Evolutionary conservation across 2,113 vertebrate genomes (phyloP).

Genomic region (Nothocercus nigrocapillus): DNA sequence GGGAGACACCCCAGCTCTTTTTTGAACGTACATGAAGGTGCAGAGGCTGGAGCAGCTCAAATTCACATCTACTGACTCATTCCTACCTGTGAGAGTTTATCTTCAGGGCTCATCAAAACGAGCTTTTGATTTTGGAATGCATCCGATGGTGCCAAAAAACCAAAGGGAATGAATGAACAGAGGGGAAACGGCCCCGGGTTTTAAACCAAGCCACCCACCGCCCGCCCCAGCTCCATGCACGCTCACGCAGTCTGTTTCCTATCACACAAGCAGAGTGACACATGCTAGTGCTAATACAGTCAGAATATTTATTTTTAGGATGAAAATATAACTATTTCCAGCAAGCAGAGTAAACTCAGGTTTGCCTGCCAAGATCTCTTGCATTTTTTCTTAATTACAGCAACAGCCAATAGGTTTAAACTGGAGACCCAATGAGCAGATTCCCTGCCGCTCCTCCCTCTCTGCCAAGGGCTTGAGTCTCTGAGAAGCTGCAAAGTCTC

Average conservation of each 20-base stretch:
- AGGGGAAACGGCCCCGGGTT: accelerated
- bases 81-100: not conserved
- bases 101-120: not conserved
- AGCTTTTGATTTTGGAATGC: not conserved
- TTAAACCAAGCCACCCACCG: not conserved
- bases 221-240: accelerated
- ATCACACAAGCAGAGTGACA: not conserved
- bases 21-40: not conserved
- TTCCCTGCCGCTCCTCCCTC: not conserved
- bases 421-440: constrained; percentile 1
- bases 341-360: not conserved
- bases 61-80: not conserved
- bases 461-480: not conserved
- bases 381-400: constrained; percentile 37
- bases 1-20: accelerated
- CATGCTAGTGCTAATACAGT: not conserved
- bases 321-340: not conserved
- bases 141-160: not conserved
- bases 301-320: not conserved
- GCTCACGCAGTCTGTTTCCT: not conserved
- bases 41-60: not conserved
- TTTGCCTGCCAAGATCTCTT: constrained; percentile 20
- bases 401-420: constrained; percentile 42
- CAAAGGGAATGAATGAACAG: not conserved
- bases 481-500: not conserved